Conservation (phyloP, 2,888 invertebrate genomes). For the Notocelia uddmanniana region DNA sequence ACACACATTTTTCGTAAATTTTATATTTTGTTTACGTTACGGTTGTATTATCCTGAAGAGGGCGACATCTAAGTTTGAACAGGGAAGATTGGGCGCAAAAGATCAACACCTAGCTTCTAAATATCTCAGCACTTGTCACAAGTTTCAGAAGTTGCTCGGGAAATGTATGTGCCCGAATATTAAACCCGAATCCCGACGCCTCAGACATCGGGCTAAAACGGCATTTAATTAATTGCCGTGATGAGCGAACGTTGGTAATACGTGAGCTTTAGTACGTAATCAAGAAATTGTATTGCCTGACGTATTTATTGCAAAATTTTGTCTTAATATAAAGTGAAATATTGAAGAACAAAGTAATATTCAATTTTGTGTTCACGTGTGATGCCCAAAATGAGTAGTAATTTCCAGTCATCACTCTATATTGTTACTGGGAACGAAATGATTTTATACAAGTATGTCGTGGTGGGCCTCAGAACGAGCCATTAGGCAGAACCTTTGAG, state of each 20-base stretch:
- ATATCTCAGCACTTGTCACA: conserved; percentile 51
- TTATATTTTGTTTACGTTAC: conserved; percentile 10
- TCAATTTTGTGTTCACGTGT: neutral
- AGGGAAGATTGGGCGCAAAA: conserved; percentile 55
- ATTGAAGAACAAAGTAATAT: neutral
- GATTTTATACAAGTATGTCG: conserved; percentile 49
- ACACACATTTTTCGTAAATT: neutral
- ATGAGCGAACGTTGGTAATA: conserved; percentile 41
- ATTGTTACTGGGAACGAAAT: conserved; percentile 7
- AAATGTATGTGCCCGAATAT: conserved; percentile 57
- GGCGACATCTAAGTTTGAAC: conserved; percentile 50
- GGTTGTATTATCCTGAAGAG: conserved; percentile 14
- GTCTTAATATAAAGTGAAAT: neutral
- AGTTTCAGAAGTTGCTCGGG: conserved; percentile 47
- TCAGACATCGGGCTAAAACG: conserved; percentile 54
- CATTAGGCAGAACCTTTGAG: conserved; percentile 74
- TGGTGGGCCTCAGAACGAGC: conserved; percentile 67
- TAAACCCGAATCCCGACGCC: conserved; percentile 55
- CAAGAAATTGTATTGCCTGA: conserved; percentile 2
- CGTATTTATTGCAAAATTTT: neutral
- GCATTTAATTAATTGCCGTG: conserved; percentile 58
- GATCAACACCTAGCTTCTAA: conserved; percentile 52
- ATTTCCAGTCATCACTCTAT: conserved; percentile 4
- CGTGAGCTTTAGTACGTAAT: conserved; percentile 23
- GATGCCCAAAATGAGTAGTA: neutral